phyloP scores from a whole-genome alignment of 2,113 vertebrate genomes.

The Seriola rivoliana region DNA sequence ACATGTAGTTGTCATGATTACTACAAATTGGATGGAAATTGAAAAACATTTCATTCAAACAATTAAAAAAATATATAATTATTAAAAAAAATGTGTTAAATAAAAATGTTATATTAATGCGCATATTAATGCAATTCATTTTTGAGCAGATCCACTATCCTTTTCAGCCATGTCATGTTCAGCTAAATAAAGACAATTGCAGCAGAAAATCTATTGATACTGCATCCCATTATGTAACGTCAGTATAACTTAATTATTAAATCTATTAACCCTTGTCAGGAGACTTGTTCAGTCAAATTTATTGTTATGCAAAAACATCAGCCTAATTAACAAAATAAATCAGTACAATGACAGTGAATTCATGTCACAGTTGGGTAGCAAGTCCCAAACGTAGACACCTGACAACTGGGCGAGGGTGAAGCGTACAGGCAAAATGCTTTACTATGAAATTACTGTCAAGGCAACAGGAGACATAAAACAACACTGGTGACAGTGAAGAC shows the following conservation, averaged over 20 bases:
- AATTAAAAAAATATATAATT: too few species aligned
- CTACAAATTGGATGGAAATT: background rate
- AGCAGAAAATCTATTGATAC: background rate
- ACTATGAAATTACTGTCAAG: conserved; percentile 20
- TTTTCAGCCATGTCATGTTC: background rate
- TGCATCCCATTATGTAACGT: conserved; percentile 8
- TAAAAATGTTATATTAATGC: background rate
- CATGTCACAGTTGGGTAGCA: conserved; percentile 5
- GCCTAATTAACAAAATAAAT: conserved; percentile 14
- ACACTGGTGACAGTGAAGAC: conserved; percentile 36
- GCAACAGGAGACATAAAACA: conserved; percentile 19
- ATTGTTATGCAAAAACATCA: background rate
- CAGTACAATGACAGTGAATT: conserved; percentile 20
- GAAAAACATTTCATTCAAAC: background rate
- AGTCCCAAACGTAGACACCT: conserved; percentile 6
- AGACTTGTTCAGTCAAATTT: background rate
- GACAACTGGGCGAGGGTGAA: conserved; percentile 4
- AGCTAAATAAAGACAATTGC: background rate
- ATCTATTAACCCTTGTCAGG: background rate
- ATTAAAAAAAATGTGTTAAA: too few species aligned
- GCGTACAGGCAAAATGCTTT: background rate
- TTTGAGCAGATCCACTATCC: background rate
- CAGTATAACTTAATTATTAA: background rate
- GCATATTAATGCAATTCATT: background rate
- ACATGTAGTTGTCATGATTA: background rate